These are phyloP conservation scores for Drosophila histrio DNA, from an alignment of 2,888 invertebrate genomes.

Conservation along the genomic window DNA sequence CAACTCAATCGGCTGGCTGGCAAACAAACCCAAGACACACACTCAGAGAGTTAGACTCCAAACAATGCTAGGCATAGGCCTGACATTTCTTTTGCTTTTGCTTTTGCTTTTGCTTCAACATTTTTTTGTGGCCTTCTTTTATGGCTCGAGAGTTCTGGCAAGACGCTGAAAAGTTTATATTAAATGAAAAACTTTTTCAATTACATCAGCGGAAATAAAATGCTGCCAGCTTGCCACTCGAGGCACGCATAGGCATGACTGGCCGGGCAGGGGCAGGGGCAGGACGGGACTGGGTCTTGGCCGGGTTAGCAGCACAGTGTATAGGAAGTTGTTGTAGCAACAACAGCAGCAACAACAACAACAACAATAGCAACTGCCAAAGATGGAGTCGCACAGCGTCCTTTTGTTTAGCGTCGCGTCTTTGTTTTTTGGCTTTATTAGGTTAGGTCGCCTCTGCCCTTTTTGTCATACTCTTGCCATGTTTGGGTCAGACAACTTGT, in stretches of 20 bases:
- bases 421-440: conserved; percentile 78
- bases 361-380: conserved; percentile 44
- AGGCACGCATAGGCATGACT: conserved; percentile 58
- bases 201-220: conserved; percentile 81
- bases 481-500: conserved; percentile 24
- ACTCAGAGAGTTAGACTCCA: conserved; percentile 4
- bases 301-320: conserved; percentile 16
- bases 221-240: conserved; percentile 75
- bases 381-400: conserved; percentile 34
- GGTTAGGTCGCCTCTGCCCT: conserved; percentile 61
- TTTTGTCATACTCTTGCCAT: conserved; percentile 29
- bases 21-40: conserved; percentile 16
- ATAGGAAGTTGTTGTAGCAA: conserved; percentile 11
- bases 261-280: background rate
- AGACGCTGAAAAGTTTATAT: conserved; percentile 78
- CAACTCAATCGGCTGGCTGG: conserved; percentile 65
- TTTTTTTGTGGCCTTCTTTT: conserved; percentile 39
- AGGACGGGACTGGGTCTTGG: conserved; percentile 6
- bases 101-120: conserved; percentile 23
- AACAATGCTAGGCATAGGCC: conserved; percentile 48
- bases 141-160: conserved; percentile 44
- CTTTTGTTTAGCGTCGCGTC: conserved; percentile 66
- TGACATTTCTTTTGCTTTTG: conserved; percentile 43
- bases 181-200: conserved; percentile 82
- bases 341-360: conserved; percentile 12